Base-by-base conservation (phyloP, 2,888 invertebrate genomes). In the Pristionchus exspectatus region DNA sequence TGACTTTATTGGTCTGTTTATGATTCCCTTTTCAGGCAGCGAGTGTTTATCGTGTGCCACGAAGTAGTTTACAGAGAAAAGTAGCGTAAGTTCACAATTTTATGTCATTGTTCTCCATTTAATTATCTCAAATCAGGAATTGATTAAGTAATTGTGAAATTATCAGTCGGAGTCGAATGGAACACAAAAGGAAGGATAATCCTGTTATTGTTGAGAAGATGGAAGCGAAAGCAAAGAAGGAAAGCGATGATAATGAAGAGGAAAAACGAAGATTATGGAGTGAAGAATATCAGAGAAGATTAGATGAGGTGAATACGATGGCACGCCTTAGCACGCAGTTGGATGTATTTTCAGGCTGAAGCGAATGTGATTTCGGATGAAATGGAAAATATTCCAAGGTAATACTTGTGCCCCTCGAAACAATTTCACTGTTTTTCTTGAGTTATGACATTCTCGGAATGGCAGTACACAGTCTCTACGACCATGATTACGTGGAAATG, bases 51-150 rank as follows among this genome's bases (percentile, higher is more conserved):
- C 50, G 59, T 27, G 77, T 88, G 2, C 88, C 88, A 10, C 74
- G 88, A 1, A 74, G 54, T 30, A 74, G 56, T 33, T 24, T 88
- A 2, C 88, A 88, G 59, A 50, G 88, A 30, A 88, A 59, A 88
- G 88, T 88, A 24, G 88, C 74, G 88, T 88, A 9, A 56, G 72
- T 88, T 50, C 24, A n/a, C 50, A 72, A 87, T 72, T 54, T 66
- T 63, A 14, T 44, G 24, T 87, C 27, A 7, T 87, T 72, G 18
- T 18, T 18, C 7, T 33, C 3, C 14, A 74, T 38, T 74, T 21
- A 38, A 21, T 16, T 74, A n/a, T 50, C 16, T 77, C 33, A 24
- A 77, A 54, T 54, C 27, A 84, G 50, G 24, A 18, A 38, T 50
- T 50, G 44, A 50, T 50, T 50, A 50, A 7, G 44, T 18, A 24